Evolutionary conservation across 2,797 vertebrate genomes (phyloP), one percentile per base, ranked within the genome.

Genomic region (Phalloptychus januarius): DNA sequence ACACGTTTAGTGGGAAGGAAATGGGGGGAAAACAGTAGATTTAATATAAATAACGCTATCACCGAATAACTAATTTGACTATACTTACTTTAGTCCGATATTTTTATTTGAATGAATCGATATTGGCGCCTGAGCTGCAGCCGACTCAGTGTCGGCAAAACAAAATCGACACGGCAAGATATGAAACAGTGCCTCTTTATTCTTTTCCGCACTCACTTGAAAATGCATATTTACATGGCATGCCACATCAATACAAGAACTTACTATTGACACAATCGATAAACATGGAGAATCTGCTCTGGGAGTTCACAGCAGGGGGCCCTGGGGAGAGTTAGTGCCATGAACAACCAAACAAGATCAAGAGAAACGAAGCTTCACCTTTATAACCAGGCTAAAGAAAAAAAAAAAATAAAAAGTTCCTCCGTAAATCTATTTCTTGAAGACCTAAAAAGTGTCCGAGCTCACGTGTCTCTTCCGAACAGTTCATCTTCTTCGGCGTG

Each of bases 181-280:
- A 96, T 93, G 94, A 96, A 96, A 96, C 94, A 95, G 95, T 95
- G 94, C 94, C 91, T 95, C 90, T 95, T 96, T 96, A 95, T 95
- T 96, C 67, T 95, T 88, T 90, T 91, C 84, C 67, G 93, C 95
- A 95, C 95, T 95, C 95, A 96, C 95, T 95, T 93, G 87, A 95
- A 95, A 95, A 95, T 93, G 95, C 94, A 95, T 96, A 96, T 96
- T 96, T 96, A 96, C 96, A 96, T 93, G 95, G 95, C 96, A 96
- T 96, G 96, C 95, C 95, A 96, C 95, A 96, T 94, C 94, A 95
- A 96, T 95, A 96, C 94, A 89, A 91, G 92, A 95, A 95, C 93
- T 89, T 90, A 95, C 94, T 94, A 95, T 95, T 92, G 91, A 96
- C 94, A 95, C 92, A 93, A 92, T 92, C 36, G 78, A 92, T 91